Percentiles rank a stretch among this genome's conserved stretches.
These are phyloP conservation scores for Condylostylus longicornis DNA, from an alignment of 1,140 invertebrate species.

Conservation along the genomic window DNA sequence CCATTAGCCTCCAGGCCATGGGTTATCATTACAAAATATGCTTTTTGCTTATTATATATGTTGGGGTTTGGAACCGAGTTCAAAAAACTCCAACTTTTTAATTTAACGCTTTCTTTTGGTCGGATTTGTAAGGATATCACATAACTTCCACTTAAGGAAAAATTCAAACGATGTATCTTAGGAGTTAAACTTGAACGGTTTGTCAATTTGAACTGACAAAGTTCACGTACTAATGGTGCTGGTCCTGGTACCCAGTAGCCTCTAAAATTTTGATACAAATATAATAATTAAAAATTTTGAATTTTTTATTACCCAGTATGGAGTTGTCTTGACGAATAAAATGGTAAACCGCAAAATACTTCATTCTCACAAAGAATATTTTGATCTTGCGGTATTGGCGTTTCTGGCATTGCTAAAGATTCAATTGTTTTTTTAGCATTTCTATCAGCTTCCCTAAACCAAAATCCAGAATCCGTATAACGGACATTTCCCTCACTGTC, in stretches of 20 bases:
- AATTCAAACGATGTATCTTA: slow-evolving; percentile 11
- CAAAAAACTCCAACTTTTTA: slow-evolving; percentile 19
- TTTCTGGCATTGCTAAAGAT: slow-evolving; percentile 29
- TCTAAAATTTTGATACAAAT: slow-evolving; percentile 10
- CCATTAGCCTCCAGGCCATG: slow-evolving; percentile 14
- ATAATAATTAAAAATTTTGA: slow-evolving; percentile 1
- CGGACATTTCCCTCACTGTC: slow-evolving; percentile 24
- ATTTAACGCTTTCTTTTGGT: slow-evolving; percentile 13
- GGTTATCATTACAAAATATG: slow-evolving; percentile 19
- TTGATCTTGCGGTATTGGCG: slow-evolving; percentile 18
- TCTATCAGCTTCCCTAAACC: slow-evolving; percentile 39
- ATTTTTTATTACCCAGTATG: slow-evolving; percentile 27
- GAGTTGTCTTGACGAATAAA: slow-evolving; percentile 34
- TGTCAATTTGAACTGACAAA: slow-evolving; percentile 12
- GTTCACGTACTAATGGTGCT: slow-evolving; percentile 17
- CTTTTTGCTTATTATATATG: slow-evolving; percentile 14
- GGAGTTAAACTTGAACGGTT: slow-evolving; percentile 10
- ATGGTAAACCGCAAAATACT: slow-evolving; percentile 40
- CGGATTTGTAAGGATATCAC: slow-evolving; percentile 20
- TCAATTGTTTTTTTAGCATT: slow-evolving; percentile 31
- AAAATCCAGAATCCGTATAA: slow-evolving; percentile 38
- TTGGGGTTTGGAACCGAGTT: slow-evolving; percentile 9
- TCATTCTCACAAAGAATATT: slow-evolving; percentile 31
- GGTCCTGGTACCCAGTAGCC: slow-evolving; percentile 23
- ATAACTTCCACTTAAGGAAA: slow-evolving; percentile 21